Evolutionary conservation across 2,797 vertebrate species (phyloP).

Genomic region (Chiroxiphia lanceolata): DNA sequence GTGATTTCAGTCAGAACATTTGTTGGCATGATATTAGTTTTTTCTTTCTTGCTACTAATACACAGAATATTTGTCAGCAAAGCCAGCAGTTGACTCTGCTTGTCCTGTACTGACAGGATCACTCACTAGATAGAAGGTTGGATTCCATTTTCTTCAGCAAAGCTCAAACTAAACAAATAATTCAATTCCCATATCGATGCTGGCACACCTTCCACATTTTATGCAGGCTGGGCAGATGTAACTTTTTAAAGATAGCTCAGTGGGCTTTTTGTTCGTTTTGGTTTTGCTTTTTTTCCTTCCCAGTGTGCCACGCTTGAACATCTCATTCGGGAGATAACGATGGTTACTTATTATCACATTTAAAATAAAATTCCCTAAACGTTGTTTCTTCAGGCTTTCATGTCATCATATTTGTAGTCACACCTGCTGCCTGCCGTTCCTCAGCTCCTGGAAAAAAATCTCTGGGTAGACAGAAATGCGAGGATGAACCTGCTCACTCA

Average conservation of each 20-base stretch:
- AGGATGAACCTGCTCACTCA: neutral
- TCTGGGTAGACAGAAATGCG: neutral
- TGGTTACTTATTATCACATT: neutral
- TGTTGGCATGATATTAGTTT: constrained; percentile 19
- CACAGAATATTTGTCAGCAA: constrained; percentile 27
- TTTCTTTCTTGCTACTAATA: constrained; percentile 9
- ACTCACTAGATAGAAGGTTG: neutral
- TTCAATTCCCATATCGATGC: neutral
- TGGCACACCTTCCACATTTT: neutral
- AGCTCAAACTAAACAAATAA: constrained; percentile 5
- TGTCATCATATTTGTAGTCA: neutral
- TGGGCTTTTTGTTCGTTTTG: neutral
- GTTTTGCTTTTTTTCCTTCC: neutral
- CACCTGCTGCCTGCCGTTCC: neutral
- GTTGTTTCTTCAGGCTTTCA: neutral
- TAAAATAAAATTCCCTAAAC: neutral
- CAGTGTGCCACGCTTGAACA: neutral
- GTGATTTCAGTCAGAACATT: constrained; percentile 11
- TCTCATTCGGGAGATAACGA: neutral
- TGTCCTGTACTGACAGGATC: neutral
- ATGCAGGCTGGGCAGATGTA: neutral
- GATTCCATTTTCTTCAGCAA: constrained; percentile 31
- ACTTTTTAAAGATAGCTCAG: neutral
- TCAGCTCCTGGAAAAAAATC: neutral
- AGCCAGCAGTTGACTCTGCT: neutral